Conservation (phyloP, 37 sponge, comb jelly and placozoan species). For the Dysidea cf. avara region DNA sequence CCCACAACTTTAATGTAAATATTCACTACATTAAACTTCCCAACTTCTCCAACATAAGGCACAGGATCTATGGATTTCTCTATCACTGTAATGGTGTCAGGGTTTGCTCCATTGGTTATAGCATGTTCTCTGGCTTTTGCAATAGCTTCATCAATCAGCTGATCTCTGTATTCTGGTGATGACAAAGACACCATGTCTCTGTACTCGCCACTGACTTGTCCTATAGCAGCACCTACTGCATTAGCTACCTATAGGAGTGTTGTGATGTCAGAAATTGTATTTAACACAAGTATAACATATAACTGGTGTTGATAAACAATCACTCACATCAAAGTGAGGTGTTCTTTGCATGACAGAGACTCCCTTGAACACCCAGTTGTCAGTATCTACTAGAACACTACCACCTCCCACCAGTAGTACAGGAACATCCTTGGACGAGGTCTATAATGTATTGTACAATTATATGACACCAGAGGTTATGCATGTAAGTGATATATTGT, state of each 20-base stretch:
- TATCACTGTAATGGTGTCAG: conserved; percentile 24
- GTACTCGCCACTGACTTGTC: conserved; percentile 55
- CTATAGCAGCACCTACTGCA: conserved; percentile 88
- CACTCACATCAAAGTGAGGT: conserved; percentile 61
- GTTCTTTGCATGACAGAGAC: conserved; percentile 46
- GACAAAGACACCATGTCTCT: conserved; percentile 14
- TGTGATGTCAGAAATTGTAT: no score
- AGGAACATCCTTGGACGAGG: conserved; percentile 50
- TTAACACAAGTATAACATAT: not conserved
- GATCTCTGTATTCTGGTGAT: conserved; percentile 1
- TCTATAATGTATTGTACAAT: conserved; percentile 33
- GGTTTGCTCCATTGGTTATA: conserved; percentile 26
- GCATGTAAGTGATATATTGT: no score
- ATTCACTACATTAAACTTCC: conserved; percentile 22
- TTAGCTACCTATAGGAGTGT: conserved; percentile 69
- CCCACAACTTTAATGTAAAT: conserved; percentile 79
- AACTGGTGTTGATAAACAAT: not conserved
- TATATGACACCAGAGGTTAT: no score
- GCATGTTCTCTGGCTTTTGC: conserved; percentile 25
- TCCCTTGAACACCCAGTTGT: conserved; percentile 30
- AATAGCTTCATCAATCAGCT: not conserved
- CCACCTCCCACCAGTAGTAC: conserved; percentile 88
- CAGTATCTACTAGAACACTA: conserved; percentile 57
- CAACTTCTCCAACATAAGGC: conserved; percentile 31
- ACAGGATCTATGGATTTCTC: conserved; percentile 54